Conservation (phyloP, 2,797 vertebrate genomes). For the Pseudochirops cupreus region DNA sequence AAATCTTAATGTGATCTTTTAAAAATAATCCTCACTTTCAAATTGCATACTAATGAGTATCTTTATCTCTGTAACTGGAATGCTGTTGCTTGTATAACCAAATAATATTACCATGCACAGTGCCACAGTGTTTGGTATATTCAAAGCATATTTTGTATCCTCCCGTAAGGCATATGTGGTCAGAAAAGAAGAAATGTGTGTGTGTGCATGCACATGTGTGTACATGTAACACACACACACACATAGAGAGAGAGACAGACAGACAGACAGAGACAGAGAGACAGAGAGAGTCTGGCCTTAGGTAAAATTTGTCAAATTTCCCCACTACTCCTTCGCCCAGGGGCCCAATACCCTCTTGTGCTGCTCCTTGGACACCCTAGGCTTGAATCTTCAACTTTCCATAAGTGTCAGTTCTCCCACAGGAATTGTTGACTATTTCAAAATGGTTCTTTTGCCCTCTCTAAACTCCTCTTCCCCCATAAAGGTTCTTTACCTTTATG, state of each 20-base stretch:
- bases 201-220: no score
- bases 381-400: neutral
- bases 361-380: neutral
- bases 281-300: neutral
- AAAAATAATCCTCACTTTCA: conserved; percentile 61
- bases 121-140: neutral
- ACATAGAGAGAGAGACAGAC: neutral
- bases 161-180: neutral
- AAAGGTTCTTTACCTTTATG: neutral
- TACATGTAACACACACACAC: no score
- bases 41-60: conserved; percentile 48
- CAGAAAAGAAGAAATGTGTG: neutral
- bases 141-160: neutral
- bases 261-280: fast-evolving
- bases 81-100: conserved; percentile 28
- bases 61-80: conserved; percentile 44
- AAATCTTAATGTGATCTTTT: conserved; percentile 54
- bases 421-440: neutral
- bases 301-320: neutral
- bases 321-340: neutral
- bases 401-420: neutral
- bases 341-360: neutral
- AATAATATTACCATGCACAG: neutral
- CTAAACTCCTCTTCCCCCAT: neutral
- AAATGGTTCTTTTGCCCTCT: neutral